Conservation (phyloP, 2,113 vertebrate genomes). For the Labeo rohita region DNA sequence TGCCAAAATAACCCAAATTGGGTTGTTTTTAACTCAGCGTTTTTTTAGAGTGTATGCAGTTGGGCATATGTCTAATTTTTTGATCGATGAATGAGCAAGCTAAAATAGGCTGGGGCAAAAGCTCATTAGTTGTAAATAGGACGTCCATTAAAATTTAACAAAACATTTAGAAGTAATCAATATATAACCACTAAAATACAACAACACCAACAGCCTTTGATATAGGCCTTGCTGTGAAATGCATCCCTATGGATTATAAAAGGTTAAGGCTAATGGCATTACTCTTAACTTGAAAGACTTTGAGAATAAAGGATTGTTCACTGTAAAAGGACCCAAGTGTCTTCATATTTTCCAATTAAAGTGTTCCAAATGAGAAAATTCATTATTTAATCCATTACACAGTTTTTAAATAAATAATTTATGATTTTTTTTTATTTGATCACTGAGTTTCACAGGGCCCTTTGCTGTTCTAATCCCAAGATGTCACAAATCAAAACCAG, state of each 20-base stretch:
- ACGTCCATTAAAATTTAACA: neutral
- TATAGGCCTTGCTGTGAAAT: neutral
- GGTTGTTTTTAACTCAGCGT: too few relatives aligned
- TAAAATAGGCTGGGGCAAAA: neutral
- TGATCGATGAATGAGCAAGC: neutral
- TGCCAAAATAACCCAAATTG: too few relatives aligned
- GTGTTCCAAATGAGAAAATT: neutral
- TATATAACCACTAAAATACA: neutral
- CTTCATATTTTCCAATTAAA: conserved; percentile 2
- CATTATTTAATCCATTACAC: conserved; percentile 20
- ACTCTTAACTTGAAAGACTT: neutral
- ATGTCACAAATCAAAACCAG: conserved; percentile 25
- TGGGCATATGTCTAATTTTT: neutral
- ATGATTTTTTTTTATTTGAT: conserved; percentile 2
- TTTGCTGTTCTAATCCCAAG: conserved; percentile 32
- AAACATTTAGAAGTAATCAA: conserved; percentile 19
- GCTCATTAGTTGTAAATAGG: neutral
- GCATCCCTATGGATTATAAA: neutral
- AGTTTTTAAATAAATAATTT: neutral
- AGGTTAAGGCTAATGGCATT: neutral
- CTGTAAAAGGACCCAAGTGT: neutral
- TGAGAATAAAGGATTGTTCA: neutral
- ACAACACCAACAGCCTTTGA: neutral
- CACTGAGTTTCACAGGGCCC: neutral
- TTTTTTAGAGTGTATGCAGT: neutral